Percentiles rank a stretch among this genome's conserved stretches.
phyloP scores from a whole-genome alignment of 2,797 vertebrate species.

The Xiphorhynchus erythropygius region DNA sequence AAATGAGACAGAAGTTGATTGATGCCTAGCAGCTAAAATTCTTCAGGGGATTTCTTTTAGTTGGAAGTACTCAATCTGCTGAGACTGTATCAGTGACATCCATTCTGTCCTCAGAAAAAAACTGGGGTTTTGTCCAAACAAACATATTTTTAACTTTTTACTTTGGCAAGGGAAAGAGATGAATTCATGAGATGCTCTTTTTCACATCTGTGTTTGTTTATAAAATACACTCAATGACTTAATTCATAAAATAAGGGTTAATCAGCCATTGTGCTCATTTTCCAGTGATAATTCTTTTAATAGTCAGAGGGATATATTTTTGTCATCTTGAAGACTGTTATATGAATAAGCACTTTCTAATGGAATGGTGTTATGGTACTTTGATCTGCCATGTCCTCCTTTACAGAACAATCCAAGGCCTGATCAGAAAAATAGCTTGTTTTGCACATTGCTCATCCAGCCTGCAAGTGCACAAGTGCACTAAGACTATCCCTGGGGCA shows the following conservation, averaged over 20 bases:
- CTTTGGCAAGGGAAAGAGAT: not conserved
- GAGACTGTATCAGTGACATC: not conserved
- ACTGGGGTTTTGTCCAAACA: slow-evolving; percentile 8
- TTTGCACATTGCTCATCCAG: not conserved
- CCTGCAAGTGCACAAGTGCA: not conserved
- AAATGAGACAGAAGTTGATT: not conserved
- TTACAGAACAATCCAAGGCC: not conserved
- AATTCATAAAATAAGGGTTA: slow-evolving; percentile 37
- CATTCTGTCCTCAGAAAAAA: slow-evolving; percentile 8
- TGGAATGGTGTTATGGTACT: not conserved
- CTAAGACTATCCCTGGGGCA: not conserved
- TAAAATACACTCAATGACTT: not conserved
- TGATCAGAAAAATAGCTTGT: not conserved
- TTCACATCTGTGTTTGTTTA: slow-evolving; percentile 40
- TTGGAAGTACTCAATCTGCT: not conserved
- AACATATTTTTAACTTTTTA: slow-evolving; percentile 30
- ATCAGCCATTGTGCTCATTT: not conserved
- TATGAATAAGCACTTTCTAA: not conserved
- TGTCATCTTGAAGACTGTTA: not conserved
- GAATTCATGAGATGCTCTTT: slow-evolving; percentile 16
- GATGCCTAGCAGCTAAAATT: not conserved
- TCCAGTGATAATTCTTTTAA: not conserved
- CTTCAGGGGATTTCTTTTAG: not conserved
- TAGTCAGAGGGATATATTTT: not conserved
- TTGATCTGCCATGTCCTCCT: not conserved